Evolutionary conservation across 2,888 invertebrate genomes (phyloP), one percentile per base, ranked within the genome.

Genomic region (Orgyia antiqua): DNA sequence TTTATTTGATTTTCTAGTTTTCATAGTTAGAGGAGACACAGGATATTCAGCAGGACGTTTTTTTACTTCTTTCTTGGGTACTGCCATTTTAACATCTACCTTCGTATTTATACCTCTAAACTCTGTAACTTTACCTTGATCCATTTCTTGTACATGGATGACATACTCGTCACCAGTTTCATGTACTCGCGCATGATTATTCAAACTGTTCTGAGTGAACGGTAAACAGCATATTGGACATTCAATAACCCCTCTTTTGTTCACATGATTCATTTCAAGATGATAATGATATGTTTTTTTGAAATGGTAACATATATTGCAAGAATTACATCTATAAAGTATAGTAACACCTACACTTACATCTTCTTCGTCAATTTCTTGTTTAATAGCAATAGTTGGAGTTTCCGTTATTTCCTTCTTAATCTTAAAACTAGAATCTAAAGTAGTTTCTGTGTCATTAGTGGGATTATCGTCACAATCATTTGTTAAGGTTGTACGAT

Each of bases 101-200:
- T 12, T 20, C 10, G 0, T 9, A 27, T 35, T 35, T 30, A 23
- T 30, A 11, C 34, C 34, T 10, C n/a, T 19, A 2, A 34, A n/a
- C 4, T 5, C 9, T 8, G 25, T 27, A 5, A 13, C 13, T 13
- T 10, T 23, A 7, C 10, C 11, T 3, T 29, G 29, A 23, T 27
- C 29, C 9, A 11, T 17, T 1, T 35, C 27, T 0, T 13, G 17
- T 11, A 35, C 13, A 23, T 27, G 10, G 12, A 30, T 27, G 2
- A 1, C 7, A 15, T 35, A 35, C 7, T 24, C 15, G 5, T 30
- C 11, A 0, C 13, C 20, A 8, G 7, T 13, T 19, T 18, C 4
- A 9, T 35, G 34, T 5, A 35, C 3, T 6, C 3, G 1, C 9
- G 10, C 8, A 13, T 35, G 34, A 11, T 13, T 24, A 7, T 1